Evolutionary conservation across 2,113 vertebrate species (phyloP).

Genomic region (Dicaeum eximium): DNA sequence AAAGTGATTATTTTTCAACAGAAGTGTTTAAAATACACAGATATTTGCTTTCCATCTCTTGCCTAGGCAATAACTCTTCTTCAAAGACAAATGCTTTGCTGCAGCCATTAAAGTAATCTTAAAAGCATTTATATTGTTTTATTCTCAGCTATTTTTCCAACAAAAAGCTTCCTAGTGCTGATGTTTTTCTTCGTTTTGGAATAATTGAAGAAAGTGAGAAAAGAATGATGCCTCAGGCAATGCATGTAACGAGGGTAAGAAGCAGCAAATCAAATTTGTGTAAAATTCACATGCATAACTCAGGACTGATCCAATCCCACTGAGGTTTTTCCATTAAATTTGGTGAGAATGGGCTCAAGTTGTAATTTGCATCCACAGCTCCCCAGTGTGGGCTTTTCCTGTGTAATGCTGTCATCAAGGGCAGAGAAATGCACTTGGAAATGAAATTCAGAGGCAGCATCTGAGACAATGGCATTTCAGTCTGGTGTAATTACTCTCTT

Average conservation of each 20-base stretch:
- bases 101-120: neutral
- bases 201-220: constrained; percentile 60
- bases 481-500: neutral
- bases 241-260: constrained; percentile 62
- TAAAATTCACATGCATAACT: neutral
- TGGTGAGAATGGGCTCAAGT: neutral
- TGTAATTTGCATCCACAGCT: neutral
- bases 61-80: neutral
- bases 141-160: constrained; percentile 77
- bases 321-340: neutral
- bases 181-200: constrained; percentile 74
- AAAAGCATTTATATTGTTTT: neutral
- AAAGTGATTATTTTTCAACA: neutral
- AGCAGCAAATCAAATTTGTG: neutral
- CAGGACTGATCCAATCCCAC: neutral
- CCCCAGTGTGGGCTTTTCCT: neutral
- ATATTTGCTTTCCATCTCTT: neutral
- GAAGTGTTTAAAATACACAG: neutral
- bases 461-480: neutral
- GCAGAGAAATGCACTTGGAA: neutral
- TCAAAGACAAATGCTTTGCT: neutral
- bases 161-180: constrained; percentile 64
- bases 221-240: constrained; percentile 72
- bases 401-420: neutral
- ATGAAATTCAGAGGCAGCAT: neutral